phyloP scores from a whole-genome alignment of 2,113 vertebrate genomes.

The Nannobrachium achirus region DNA sequence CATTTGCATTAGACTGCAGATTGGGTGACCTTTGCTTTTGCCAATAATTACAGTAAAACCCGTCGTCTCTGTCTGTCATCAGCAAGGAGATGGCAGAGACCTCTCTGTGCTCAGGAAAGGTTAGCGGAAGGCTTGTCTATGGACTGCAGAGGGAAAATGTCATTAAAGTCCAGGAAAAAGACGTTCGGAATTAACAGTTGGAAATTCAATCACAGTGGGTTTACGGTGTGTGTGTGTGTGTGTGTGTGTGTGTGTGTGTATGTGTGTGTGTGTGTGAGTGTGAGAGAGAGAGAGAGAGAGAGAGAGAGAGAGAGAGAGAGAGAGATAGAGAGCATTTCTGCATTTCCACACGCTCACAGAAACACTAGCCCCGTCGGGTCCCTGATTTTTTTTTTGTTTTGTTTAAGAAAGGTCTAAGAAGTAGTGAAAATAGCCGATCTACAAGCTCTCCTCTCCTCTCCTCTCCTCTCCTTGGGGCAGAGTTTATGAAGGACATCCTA shows the following conservation, averaged over 20 bases:
- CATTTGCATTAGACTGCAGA: conserved; percentile 85
- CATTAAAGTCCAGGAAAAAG: conserved; percentile 72
- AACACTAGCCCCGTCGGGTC: conserved; percentile 16
- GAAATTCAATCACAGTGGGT: conserved; percentile 71
- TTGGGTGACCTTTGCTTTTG: conserved; percentile 87
- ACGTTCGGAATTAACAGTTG: conserved; percentile 71
- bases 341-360: not conserved
- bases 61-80: conserved; percentile 74
- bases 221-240: conserved; percentile 37
- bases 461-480: conserved; percentile 15
- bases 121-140: conserved; percentile 78
- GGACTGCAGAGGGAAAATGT: conserved; percentile 75
- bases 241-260: conserved; percentile 16
- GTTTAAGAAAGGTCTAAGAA: too few species aligned
- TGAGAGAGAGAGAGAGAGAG: too few species aligned
- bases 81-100: conserved; percentile 69
- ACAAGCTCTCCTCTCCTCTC: too few species aligned
- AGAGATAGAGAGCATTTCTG: too few species aligned
- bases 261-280: conserved; percentile 16
- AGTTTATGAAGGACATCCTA: conserved; percentile 39
- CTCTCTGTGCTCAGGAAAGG: conserved; percentile 78
- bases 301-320: too few species aligned
- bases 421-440: too few species aligned
- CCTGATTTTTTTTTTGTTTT: too few species aligned
- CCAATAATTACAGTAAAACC: conserved; percentile 87